Base-by-base conservation (phyloP, 2,113 vertebrate species). In the Octodon degus region DNA sequence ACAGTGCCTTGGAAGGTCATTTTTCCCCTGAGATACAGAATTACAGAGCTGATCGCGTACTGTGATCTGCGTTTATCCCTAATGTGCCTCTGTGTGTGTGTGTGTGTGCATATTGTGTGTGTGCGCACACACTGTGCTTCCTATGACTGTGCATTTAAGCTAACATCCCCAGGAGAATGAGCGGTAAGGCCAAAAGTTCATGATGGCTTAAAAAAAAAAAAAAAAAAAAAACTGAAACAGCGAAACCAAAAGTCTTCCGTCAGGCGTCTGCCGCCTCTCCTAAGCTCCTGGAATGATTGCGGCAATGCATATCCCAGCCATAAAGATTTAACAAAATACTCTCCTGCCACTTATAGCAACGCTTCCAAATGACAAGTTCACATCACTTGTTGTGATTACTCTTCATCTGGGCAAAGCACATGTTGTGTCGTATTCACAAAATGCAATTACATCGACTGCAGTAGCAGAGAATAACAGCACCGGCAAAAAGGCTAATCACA, bases 341-440 rank as follows among this genome's bases (percentile, higher is more conserved):
- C 94, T 93, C 90, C 94, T 97, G 94, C 94, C 93, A 96, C 95
- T 97, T 97, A 94, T 92, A 96, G 96, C 85, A 95, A 97, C 95
- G 90, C 43, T 94, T 95, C 47, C 77, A 97, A 97, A 96, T 96
- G 97, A 97, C 97, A 98, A 97, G 95, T 94, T 97, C 95, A 95
- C 96, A 97, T 97, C 96, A 97, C 94, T 94, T 96, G 95, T 95
- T 98, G 95, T 98, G 97, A 98, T 97, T 96, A 97, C 93, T 97
- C 97, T 96, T 98, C 97, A 97, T 97, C 95, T 97, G 97, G 97
- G 97, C 84, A 96, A 97, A 98, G 97, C 97, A 97, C 97, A 97
- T 97, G 97, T 95, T 95, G 92, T 90, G 97, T 95, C 24, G n/a
- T 74, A 97, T 84, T 97, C 82, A 86, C 90, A 94, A 92, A 96